phyloP scores from a whole-genome alignment of 2,888 invertebrate species.

The Oeneis ivallda region DNA sequence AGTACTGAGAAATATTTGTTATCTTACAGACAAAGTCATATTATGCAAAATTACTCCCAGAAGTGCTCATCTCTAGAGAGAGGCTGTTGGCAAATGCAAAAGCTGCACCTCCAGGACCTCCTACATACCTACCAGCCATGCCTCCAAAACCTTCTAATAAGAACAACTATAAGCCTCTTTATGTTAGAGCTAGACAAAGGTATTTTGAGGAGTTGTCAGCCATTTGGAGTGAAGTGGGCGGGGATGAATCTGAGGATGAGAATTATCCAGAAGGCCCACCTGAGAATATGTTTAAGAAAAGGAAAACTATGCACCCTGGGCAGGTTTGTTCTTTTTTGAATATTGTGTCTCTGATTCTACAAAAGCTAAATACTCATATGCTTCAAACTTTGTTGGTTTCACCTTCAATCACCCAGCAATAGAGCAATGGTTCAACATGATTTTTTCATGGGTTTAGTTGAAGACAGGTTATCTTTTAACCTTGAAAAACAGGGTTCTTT shows the following conservation, averaged over 20 bases:
- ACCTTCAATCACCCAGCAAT: too few species aligned
- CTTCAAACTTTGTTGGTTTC: too few species aligned
- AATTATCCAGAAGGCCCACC: constrained; percentile 87
- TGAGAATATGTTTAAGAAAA: constrained; percentile 81
- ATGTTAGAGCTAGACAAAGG: constrained; percentile 77
- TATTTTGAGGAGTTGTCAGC: constrained; percentile 86
- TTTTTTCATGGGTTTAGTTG: too few species aligned
- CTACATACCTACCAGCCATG: constrained; percentile 67
- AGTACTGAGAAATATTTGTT: not conserved
- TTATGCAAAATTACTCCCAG: constrained; percentile 84
- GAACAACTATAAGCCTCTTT: constrained; percentile 76
- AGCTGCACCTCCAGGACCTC: constrained; percentile 84
- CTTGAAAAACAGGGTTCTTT: too few species aligned
- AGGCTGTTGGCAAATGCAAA: constrained; percentile 85
- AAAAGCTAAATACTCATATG: not conserved
- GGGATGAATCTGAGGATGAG: constrained; percentile 90
- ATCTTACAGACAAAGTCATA: constrained; percentile 71
- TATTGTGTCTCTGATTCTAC: not conserved
- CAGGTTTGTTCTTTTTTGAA: constrained; percentile 47
- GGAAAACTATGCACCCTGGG: constrained; percentile 73
- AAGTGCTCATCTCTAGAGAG: constrained; percentile 88
- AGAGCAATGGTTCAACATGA: too few species aligned
- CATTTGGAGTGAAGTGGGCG: constrained; percentile 85
- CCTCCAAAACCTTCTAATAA: constrained; percentile 63
- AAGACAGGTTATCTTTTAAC: too few species aligned